Percentiles rank a stretch among this genome's conserved stretches.
These are phyloP conservation scores for Eolophus roseicapilla DNA, from an alignment of 2,113 vertebrate species.

Conservation along the genomic window DNA sequence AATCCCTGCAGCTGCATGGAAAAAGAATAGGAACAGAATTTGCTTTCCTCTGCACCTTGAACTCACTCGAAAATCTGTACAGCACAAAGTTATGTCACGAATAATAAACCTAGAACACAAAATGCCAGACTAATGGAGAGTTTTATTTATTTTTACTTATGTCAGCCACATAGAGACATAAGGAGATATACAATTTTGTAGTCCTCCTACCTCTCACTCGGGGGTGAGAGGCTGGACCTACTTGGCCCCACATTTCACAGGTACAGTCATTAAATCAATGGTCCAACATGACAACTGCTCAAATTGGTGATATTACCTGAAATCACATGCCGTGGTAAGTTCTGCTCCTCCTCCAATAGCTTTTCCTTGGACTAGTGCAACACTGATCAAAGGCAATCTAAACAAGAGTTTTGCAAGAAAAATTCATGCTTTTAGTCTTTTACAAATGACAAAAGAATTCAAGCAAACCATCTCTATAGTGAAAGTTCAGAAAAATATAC, in stretches of 20 bases:
- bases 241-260: not conserved
- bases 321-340: slow-evolving; percentile 92
- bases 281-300: not conserved
- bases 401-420: slow-evolving; percentile 3
- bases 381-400: slow-evolving; percentile 92
- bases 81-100: not conserved
- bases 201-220: not conserved
- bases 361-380: slow-evolving; percentile 89
- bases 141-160: not conserved
- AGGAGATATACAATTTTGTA: not conserved
- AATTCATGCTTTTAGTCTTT: not conserved
- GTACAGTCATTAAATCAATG: not conserved
- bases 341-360: slow-evolving; percentile 94
- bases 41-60: not conserved
- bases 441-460: not conserved
- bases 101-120: not conserved
- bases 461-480: not conserved
- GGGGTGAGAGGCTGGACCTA: not conserved
- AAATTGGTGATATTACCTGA: slow-evolving; percentile 79
- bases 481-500: not conserved
- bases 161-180: not conserved
- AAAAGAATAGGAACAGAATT: not conserved
- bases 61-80: not conserved
- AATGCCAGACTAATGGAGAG: not conserved
- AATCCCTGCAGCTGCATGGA: not conserved